These are phyloP conservation scores for Tortrix viridana DNA, from an alignment of 2,888 invertebrate species.

Conservation along the genomic window DNA sequence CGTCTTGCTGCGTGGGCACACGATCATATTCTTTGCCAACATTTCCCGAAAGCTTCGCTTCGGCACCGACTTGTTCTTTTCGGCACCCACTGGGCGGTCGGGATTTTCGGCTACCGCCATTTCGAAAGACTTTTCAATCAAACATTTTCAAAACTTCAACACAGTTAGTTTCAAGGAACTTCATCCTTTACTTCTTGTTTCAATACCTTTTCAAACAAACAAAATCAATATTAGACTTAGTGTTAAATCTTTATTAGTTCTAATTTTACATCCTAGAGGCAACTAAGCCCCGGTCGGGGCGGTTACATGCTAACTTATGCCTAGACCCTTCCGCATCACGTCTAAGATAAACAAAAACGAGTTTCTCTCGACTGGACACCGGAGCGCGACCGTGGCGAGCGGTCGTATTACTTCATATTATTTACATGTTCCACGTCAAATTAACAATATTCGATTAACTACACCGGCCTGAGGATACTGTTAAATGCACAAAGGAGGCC, in stretches of 20 bases:
- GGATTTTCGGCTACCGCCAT: conserved; percentile 72
- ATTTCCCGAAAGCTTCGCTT: conserved; percentile 62
- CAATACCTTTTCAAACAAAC: conserved; percentile 93
- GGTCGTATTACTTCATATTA: conserved; percentile 41
- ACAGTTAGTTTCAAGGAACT: conserved; percentile 85
- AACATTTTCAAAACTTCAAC: conserved; percentile 84
- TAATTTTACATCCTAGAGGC: conserved; percentile 79
- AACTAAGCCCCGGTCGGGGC: conserved; percentile 59
- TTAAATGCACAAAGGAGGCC: conserved; percentile 74
- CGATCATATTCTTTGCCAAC: conserved; percentile 78
- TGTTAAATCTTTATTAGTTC: conserved; percentile 79
- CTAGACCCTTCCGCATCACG: conserved; percentile 66
- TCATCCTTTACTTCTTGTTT: conserved; percentile 93
- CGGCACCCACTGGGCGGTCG: conserved; percentile 64
- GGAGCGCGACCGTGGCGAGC: conserved; percentile 35
- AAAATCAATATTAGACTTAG: conserved; percentile 88
- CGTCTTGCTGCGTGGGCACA: conserved; percentile 67
- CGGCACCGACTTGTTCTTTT: conserved; percentile 59
- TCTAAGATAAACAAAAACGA: conserved; percentile 50
- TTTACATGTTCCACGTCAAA: conserved; percentile 40
- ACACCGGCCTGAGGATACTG: conserved; percentile 61
- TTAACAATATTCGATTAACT: conserved; percentile 46
- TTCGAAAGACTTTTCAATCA: conserved; percentile 78
- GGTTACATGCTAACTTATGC: conserved; percentile 72
- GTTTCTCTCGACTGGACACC: conserved; percentile 40